Evolutionary conservation across 2,113 vertebrate species (phyloP).

Genomic region (Campylomormyrus tamandua): DNA sequence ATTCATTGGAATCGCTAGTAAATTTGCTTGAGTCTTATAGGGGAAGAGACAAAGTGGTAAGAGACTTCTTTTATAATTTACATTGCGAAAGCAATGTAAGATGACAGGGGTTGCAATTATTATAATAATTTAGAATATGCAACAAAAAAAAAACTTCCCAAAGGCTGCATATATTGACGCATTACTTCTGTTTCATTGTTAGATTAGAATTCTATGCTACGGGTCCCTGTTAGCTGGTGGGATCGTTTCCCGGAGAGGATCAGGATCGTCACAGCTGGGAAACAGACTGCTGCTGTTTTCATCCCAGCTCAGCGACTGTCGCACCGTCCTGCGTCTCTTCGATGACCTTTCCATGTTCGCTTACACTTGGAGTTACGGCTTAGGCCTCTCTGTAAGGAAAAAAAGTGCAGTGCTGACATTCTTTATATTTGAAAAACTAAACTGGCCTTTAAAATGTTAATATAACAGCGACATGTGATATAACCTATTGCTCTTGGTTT

Average conservation of each 20-base stretch:
- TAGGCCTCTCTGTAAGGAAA: slow-evolving; percentile 69
- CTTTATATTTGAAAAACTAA: neutral
- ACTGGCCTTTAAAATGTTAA: neutral
- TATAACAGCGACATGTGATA: neutral
- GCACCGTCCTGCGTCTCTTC: slow-evolving; percentile 80
- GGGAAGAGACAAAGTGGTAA: slow-evolving; percentile 83
- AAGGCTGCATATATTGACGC: neutral
- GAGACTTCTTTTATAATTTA: slow-evolving; percentile 35
- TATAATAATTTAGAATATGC: neutral
- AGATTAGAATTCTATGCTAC: slow-evolving; percentile 78
- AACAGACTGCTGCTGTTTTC: slow-evolving; percentile 71
- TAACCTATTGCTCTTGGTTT: neutral
- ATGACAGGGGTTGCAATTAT: neutral
- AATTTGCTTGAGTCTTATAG: slow-evolving; percentile 73
- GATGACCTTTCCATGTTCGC: slow-evolving; percentile 81
- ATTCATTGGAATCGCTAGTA: slow-evolving; percentile 53
- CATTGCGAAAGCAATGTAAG: neutral
- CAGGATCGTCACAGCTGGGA: slow-evolving; percentile 49
- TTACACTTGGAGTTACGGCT: slow-evolving; percentile 72
- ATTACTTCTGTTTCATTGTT: slow-evolving; percentile 13
- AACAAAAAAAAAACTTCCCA: neutral
- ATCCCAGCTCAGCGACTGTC: slow-evolving; percentile 77
- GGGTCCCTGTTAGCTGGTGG: slow-evolving; percentile 81
- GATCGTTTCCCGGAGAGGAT: slow-evolving; percentile 47
- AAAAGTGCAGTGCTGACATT: neutral